Percentiles rank a stretch among this genome's conserved stretches.
phyloP scores from a whole-genome alignment of 2,113 vertebrate genomes.

The Spilogale gracilis region DNA sequence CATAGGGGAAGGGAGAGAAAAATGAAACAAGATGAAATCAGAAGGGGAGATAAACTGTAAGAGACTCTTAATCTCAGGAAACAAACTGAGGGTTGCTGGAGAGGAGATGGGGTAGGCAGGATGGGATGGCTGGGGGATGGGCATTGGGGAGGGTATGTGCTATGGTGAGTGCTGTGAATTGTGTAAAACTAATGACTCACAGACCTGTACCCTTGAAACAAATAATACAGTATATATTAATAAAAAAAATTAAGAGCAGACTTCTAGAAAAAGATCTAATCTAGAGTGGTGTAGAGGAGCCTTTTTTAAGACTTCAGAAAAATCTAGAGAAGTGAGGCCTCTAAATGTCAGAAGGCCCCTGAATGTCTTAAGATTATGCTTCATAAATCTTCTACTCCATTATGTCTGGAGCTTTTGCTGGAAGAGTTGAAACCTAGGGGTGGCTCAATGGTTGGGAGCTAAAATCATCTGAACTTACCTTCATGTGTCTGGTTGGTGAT shows the following conservation, averaged over 20 bases:
- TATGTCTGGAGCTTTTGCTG: background rate
- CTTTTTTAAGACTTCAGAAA: background rate
- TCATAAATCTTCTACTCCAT: background rate
- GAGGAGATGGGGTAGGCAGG: too few relatives aligned
- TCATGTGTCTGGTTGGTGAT: background rate
- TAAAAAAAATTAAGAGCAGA: background rate
- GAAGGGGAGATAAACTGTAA: too few relatives aligned
- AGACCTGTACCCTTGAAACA: too few relatives aligned
- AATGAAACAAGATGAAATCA: too few relatives aligned
- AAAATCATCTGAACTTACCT: background rate
- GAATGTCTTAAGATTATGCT: background rate
- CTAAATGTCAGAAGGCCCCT: background rate
- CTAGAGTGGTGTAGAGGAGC: background rate
- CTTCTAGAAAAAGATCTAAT: constrained; percentile 17
- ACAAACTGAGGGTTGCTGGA: too few relatives aligned
- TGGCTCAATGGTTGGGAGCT: background rate
- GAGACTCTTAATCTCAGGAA: too few relatives aligned
- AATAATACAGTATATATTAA: too few relatives aligned
- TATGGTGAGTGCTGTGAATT: too few relatives aligned
- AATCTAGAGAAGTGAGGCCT: background rate
- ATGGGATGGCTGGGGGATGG: too few relatives aligned
- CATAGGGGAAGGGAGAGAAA: too few relatives aligned
- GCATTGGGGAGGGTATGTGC: too few relatives aligned
- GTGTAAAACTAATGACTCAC: too few relatives aligned
- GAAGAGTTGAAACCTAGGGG: background rate